These are phyloP conservation scores for Archilochus colubris DNA, from an alignment of 2,113 vertebrate species.

Conservation along the genomic window DNA sequence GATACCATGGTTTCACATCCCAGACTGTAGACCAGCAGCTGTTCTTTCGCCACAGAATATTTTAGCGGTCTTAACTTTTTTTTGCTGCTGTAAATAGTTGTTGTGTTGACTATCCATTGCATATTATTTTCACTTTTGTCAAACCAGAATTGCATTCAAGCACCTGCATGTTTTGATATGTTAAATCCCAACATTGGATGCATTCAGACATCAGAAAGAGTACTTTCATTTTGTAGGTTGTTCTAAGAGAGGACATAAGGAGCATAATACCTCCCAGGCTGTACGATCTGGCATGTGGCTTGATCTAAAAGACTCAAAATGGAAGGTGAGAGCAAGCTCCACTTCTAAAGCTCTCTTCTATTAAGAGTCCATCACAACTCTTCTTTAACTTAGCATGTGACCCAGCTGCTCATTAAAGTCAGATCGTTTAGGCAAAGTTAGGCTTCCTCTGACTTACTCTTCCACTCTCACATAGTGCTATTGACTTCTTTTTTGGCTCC, in stretches of 20 bases:
- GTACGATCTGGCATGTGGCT: not conserved
- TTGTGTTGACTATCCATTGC: not conserved
- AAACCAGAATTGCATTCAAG: not conserved
- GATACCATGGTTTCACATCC: not conserved
- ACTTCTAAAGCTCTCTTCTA: not conserved
- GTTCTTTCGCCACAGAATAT: slow-evolving; percentile 4
- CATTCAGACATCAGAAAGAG: not conserved
- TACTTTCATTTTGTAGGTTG: not conserved
- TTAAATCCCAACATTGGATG: not conserved
- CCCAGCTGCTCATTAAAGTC: not conserved
- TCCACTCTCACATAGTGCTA: not conserved
- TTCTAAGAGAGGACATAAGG: not conserved
- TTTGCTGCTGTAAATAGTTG: not conserved
- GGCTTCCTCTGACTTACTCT: not conserved
- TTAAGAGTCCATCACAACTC: not conserved
- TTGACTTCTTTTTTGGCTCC: not conserved
- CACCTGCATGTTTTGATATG: not conserved
- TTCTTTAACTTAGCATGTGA: not conserved
- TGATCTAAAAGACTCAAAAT: not conserved
- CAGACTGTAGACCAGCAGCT: not conserved
- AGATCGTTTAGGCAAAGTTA: not conserved
- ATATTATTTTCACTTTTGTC: slow-evolving; percentile 18
- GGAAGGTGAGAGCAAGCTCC: not conserved
- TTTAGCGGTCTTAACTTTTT: not conserved
- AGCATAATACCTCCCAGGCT: not conserved